phyloP scores from a whole-genome alignment of 2,797 vertebrate genomes.

The Chelon auratus region DNA sequence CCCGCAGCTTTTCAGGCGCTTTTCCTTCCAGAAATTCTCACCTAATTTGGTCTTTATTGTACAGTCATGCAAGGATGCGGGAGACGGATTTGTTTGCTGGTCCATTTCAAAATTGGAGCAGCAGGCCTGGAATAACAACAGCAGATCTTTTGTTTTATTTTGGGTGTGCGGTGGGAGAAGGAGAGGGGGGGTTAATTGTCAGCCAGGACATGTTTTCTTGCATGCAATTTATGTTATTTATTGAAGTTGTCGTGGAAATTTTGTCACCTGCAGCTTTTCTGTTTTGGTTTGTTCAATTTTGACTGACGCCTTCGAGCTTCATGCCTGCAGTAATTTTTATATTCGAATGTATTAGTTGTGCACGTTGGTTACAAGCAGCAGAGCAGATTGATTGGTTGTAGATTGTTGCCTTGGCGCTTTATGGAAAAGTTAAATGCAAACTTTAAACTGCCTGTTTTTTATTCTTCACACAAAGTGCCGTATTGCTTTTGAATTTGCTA shows the following conservation, averaged over 20 bases:
- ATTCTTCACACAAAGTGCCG: conserved; percentile 2
- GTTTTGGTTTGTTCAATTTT: conserved; percentile 23
- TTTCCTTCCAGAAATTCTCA: conserved; percentile 5
- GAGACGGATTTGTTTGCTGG: background rate
- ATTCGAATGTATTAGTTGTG: conserved; percentile 33
- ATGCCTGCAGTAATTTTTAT: conserved; percentile 12
- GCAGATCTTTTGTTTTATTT: conserved; percentile 27
- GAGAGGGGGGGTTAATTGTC: background rate
- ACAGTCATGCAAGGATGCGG: background rate
- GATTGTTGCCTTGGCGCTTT: too few relatives aligned
- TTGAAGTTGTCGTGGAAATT: conserved; percentile 17
- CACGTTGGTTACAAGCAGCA: conserved; percentile 10
- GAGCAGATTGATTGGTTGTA: background rate
- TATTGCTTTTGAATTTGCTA: conserved; percentile 17
- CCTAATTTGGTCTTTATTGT: conserved; percentile 3
- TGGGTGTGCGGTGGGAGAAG: too few relatives aligned
- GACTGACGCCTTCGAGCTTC: conserved; percentile 7
- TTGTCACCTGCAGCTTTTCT: conserved; percentile 1
- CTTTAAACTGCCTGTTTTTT: conserved; percentile 6
- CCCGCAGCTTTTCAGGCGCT: conserved; percentile 12
- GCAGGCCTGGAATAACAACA: conserved; percentile 14
- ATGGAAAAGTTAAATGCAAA: background rate
- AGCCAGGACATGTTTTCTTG: conserved; percentile 9
- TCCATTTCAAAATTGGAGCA: conserved; percentile 31
- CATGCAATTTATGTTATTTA: conserved; percentile 1